Base-by-base conservation (phyloP, 2,888 invertebrate genomes). In the Drosophila paranaensis region DNA sequence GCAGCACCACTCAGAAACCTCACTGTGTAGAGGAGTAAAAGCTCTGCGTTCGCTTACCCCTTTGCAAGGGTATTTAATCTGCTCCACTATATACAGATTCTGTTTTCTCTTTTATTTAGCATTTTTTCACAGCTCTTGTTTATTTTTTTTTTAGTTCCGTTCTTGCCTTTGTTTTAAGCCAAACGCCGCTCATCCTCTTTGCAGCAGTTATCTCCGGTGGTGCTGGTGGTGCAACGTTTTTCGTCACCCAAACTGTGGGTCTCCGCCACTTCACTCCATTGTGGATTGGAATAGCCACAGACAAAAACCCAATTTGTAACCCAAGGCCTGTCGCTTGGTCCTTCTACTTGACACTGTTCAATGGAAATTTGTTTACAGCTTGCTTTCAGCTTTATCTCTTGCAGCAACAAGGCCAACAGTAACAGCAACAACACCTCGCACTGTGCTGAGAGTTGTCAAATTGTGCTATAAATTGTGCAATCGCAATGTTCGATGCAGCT, bases 301-400 rank as follows among this genome's bases (percentile, higher is more conserved):
- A 9, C 14, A 16, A 42, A 65, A 57, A 27, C 50, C 45, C 54
- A 51, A 60, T 57, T 27, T 65, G 53, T 43, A 40, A 27, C 50
- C 50, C 43, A 48, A 63, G 50, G 45, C 27, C 40, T 37, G 35
- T 30, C 53, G 40, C 40, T 43, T 60, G 20, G 53, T 42, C 40
- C 40, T 48, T 39, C 27, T 43, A 6, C 20, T 42, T 25, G 27
- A 33, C 40, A 16, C 25, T 33, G 61, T n/a, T 42, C 42, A 54
- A 69, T 68, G 60, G 39, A 72, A 81, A 77, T 81, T 87, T 87
- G 87, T 74, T 83, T 88, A 77, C 79, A 69, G 72, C 68, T 60
- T 67, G 64, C 66, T 68, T 56, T 70, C 58, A 58, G 65, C 48
- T 51, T 67, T 68, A 60, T 43, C 20, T 56, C 13, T 8, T 16